Percentiles rank a stretch among this genome's conserved stretches.
These are phyloP conservation scores for Calephelis virginiensis DNA, from an alignment of 1,140 invertebrate genomes.

Conservation along the genomic window DNA sequence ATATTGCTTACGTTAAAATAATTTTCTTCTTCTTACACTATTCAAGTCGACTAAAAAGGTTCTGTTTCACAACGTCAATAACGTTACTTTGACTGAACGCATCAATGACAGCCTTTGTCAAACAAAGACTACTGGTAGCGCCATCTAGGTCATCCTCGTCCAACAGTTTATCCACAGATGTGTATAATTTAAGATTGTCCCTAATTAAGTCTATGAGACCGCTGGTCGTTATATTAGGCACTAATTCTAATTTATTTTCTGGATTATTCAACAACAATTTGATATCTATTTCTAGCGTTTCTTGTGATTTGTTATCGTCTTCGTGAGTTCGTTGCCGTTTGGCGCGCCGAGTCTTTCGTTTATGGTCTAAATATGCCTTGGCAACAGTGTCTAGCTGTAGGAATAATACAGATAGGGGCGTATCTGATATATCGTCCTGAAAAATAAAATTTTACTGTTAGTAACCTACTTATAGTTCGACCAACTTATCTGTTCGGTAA, in stretches of 20 bases:
- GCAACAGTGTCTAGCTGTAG: conserved; percentile 70
- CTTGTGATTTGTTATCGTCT: conserved; percentile 28
- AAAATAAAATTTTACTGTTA: conserved; percentile 30
- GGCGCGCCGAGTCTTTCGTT: conserved; percentile 54
- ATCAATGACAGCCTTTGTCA: conserved; percentile 67
- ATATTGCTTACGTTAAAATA: too few species aligned
- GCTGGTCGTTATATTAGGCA: conserved; percentile 41
- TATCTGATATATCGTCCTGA: conserved; percentile 70
- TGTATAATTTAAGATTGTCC: conserved; percentile 53
- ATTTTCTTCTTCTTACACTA: too few species aligned
- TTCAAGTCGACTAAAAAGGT: conserved; percentile 49
- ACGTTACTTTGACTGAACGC: conserved; percentile 61
- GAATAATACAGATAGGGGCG: conserved; percentile 68
- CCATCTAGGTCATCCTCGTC: conserved; percentile 61
- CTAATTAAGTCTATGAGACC: conserved; percentile 62
- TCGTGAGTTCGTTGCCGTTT: conserved; percentile 66
- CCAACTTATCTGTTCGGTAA: too few species aligned
- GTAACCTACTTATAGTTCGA: too few species aligned
- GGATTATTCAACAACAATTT: conserved; percentile 49
- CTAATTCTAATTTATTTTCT: conserved; percentile 47
- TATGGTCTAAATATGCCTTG: conserved; percentile 58
- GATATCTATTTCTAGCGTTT: conserved; percentile 47
- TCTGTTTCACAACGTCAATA: conserved; percentile 64
- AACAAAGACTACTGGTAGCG: conserved; percentile 47
- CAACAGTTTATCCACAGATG: conserved; percentile 32